These are phyloP conservation scores for Lepilemur ruficaudatus DNA, from an alignment of 2,797 vertebrate species.

Conservation along the genomic window DNA sequence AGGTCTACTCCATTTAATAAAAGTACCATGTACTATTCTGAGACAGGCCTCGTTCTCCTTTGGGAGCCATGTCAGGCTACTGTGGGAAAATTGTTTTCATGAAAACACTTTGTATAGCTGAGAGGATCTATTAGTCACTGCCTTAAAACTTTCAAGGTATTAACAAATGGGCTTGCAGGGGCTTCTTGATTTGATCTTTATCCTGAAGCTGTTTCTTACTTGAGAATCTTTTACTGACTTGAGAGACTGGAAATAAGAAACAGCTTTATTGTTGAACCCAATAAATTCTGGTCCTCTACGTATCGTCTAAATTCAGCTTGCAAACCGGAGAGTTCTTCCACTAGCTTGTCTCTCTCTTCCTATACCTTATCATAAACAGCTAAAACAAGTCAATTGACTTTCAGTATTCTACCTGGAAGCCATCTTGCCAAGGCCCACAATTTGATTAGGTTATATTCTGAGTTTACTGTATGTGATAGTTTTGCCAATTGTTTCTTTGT, in stretches of 20 bases:
- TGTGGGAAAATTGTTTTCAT: background rate
- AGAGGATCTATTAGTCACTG: background rate
- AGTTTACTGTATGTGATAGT: background rate
- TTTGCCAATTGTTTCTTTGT: slow-evolving; percentile 13
- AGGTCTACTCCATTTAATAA: background rate
- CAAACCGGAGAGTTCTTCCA: background rate
- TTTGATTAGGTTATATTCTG: slow-evolving; percentile 14
- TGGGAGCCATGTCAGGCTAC: background rate
- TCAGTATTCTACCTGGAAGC: background rate
- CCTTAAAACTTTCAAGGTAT: background rate
- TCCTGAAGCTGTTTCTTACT: background rate
- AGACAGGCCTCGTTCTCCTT: background rate
- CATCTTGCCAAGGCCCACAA: background rate
- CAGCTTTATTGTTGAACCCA: background rate
- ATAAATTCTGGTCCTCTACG: background rate
- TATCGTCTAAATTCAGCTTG: slow-evolving; percentile 32
- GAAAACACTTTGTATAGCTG: background rate
- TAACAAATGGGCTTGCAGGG: background rate
- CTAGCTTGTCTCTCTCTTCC: background rate
- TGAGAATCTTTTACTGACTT: slow-evolving; percentile 5
- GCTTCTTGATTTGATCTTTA: slow-evolving; percentile 37
- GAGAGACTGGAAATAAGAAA: slow-evolving; percentile 24
- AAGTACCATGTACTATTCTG: background rate
- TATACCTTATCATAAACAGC: background rate
- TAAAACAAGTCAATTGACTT: background rate